These are phyloP conservation scores for Macrotrachela quadricornifera DNA, from an alignment of 1,140 invertebrate species.

Conservation along the genomic window DNA sequence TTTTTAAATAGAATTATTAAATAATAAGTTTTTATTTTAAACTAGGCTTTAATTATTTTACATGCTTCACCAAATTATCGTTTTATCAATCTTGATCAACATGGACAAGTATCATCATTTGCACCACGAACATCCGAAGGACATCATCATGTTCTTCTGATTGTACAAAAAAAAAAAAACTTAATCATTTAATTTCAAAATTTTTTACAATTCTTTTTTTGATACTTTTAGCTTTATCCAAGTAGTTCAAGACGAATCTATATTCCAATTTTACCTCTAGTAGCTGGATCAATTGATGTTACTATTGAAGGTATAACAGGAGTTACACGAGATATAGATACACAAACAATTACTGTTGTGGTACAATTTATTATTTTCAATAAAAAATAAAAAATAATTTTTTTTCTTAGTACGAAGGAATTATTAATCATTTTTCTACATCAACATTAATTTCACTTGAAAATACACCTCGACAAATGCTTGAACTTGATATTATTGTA, in stretches of 20 bases:
- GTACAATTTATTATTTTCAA: too few relatives aligned
- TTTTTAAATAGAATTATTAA: too few relatives aligned
- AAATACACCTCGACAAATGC: slow-evolving; percentile 69
- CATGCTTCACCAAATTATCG: slow-evolving; percentile 55
- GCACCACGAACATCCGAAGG: slow-evolving; percentile 33
- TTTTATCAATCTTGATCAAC: slow-evolving; percentile 75
- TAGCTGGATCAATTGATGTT: slow-evolving; percentile 1
- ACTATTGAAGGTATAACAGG: neutral
- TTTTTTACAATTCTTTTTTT: too few relatives aligned
- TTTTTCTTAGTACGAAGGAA: slow-evolving; percentile 54
- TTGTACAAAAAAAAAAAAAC: neutral
- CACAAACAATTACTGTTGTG: slow-evolving; percentile 2
- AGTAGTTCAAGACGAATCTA: neutral
- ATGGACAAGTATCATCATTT: slow-evolving; percentile 52
- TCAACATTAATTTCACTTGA: slow-evolving; percentile 71
- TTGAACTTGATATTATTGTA: slow-evolving; percentile 80
- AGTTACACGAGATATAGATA: neutral
- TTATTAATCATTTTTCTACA: slow-evolving; percentile 71
- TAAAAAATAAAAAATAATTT: too few relatives aligned
- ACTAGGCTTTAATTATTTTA: slow-evolving; percentile 57
- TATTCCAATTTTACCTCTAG: slow-evolving; percentile 15
- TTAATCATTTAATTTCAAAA: too few relatives aligned
- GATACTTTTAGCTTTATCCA: neutral
- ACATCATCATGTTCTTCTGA: slow-evolving; percentile 3
- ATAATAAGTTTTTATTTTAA: too few relatives aligned